Evolutionary conservation across 2,797 vertebrate species (phyloP).

Genomic region (Pristis pectinata): DNA sequence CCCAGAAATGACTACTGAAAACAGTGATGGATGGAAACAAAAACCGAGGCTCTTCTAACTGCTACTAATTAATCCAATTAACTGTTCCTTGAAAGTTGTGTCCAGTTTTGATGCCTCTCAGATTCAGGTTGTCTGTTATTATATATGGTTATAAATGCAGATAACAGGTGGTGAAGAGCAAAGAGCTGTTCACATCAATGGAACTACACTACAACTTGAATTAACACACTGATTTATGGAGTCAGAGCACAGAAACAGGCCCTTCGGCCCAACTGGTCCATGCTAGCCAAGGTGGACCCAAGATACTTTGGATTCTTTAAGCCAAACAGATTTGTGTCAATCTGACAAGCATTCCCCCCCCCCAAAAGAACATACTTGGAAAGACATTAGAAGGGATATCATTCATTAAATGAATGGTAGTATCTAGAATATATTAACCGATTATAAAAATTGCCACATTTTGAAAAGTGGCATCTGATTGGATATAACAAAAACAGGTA

Average conservation of each 20-base stretch:
- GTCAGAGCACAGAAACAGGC: too few relatives aligned
- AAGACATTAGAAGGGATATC: too few relatives aligned
- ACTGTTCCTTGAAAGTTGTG: background rate
- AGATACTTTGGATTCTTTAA: background rate
- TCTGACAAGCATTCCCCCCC: background rate
- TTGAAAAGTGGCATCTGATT: background rate
- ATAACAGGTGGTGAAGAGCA: background rate
- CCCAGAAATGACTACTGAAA: background rate
- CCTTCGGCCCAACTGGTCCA: too few relatives aligned
- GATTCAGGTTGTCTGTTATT: background rate
- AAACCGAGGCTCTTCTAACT: too few relatives aligned
- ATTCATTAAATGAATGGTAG: too few relatives aligned
- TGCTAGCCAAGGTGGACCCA: too few relatives aligned
- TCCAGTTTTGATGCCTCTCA: background rate
- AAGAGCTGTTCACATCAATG: background rate
- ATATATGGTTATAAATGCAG: background rate
- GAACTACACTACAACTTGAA: background rate
- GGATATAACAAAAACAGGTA: background rate
- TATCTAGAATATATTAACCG: too few relatives aligned
- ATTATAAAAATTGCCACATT: too few relatives aligned
- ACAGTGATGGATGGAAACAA: background rate
- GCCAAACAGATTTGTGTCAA: background rate
- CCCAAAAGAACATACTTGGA: too few relatives aligned
- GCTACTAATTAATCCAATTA: background rate
- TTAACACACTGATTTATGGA: background rate